A percentile compares a stretch with the other conserved stretches of the same genome.
Conservation (phyloP, 2,797 vertebrate genomes). For the Florisuga fusca region DNA sequence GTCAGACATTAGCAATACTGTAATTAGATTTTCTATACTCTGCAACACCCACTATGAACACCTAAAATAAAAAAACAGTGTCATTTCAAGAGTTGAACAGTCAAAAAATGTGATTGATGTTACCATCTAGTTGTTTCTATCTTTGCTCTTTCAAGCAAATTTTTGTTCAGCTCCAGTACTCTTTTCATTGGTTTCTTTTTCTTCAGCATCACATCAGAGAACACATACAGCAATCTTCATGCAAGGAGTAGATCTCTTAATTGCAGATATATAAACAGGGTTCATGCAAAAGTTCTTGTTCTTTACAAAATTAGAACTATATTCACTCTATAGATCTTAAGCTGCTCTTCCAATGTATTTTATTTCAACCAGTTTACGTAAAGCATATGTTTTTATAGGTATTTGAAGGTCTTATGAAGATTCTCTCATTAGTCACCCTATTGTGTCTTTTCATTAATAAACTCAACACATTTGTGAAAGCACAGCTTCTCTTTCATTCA, state of each 20-base stretch:
- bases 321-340: background rate
- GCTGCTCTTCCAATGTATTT: background rate
- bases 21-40: background rate
- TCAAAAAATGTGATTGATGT: background rate
- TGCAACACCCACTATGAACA: background rate
- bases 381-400: background rate
- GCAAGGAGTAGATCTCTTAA: background rate
- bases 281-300: background rate
- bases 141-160: background rate
- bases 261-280: background rate
- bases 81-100: background rate
- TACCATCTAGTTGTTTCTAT: background rate
- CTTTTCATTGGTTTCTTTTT: background rate
- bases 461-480: background rate
- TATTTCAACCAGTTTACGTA: background rate
- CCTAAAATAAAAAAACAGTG: background rate
- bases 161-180: background rate
- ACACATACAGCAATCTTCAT: background rate
- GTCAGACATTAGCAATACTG: background rate
- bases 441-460: background rate
- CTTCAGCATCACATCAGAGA: background rate
- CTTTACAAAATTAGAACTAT: background rate
- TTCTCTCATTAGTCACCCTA: background rate
- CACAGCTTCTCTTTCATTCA: background rate
- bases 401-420: background rate